Evolutionary conservation across 2,888 invertebrate species (phyloP).

Genomic region (Synanthedon vespiformis): DNA sequence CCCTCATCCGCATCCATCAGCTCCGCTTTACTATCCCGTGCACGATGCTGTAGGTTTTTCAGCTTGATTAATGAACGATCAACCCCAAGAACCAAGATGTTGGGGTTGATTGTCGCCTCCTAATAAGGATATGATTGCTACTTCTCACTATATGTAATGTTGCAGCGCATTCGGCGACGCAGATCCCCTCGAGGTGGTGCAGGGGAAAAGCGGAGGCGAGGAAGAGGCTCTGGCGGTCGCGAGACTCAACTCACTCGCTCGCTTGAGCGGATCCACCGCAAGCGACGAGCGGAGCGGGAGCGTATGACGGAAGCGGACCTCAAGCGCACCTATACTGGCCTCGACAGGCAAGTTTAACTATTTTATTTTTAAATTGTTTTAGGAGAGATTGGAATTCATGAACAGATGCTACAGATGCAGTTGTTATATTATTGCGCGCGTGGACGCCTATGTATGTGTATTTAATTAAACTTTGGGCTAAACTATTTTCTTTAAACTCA

Average conservation of each 20-base stretch:
- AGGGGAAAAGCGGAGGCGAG: constrained; percentile 44
- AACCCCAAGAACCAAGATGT: no score
- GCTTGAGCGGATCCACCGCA: constrained; percentile 63
- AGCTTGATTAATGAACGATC: neutral
- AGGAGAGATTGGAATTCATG: no score
- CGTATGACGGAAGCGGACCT: constrained; percentile 65
- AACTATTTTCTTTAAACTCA: no score
- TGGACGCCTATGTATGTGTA: no score
- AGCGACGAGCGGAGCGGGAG: constrained; percentile 45
- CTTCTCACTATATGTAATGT: neutral
- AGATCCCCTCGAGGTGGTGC: constrained; percentile 30
- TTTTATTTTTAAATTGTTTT: no score
- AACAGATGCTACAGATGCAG: no score
- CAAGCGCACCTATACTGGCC: constrained; percentile 71
- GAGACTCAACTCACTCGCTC: constrained; percentile 60
- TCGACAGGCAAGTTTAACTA: constrained; percentile 51
- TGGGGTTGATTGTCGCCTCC: no score
- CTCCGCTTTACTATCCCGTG: constrained; percentile 53
- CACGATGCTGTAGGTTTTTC: constrained; percentile 42
- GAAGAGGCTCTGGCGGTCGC: constrained; percentile 24
- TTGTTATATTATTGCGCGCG: no score
- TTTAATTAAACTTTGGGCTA: no score
- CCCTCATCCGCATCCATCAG: constrained; percentile 28
- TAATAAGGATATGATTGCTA: no score
- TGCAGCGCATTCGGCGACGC: constrained; percentile 45